Evolutionary conservation across 1,140 invertebrate species (phyloP).

Genomic region (Calephelis nemesis): DNA sequence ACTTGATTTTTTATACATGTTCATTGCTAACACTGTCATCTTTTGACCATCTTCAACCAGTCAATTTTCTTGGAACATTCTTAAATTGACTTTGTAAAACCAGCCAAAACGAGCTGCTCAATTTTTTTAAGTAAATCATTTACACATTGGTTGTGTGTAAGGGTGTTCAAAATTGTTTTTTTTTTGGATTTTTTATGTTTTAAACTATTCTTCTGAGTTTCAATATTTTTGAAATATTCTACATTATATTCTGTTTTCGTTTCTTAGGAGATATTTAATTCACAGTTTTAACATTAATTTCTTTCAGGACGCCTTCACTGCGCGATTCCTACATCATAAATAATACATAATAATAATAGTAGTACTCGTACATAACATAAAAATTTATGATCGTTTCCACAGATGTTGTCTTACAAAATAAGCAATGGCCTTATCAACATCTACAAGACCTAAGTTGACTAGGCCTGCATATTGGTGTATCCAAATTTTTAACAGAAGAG

Average conservation of each 20-base stretch:
- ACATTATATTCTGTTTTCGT: background rate
- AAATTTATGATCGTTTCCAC: too few relatives aligned
- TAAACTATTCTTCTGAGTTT: background rate
- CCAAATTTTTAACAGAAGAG: too few relatives aligned
- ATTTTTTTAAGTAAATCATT: background rate
- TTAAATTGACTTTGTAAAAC: background rate
- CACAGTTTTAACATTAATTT: background rate
- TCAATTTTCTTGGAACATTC: background rate
- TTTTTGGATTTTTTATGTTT: background rate
- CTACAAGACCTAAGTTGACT: too few relatives aligned
- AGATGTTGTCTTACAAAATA: too few relatives aligned
- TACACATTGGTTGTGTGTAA: background rate
- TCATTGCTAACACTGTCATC: background rate
- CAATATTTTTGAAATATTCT: background rate
- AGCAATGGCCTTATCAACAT: too few relatives aligned
- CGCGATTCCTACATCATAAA: background rate
- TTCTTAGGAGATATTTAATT: background rate
- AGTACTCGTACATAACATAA: too few relatives aligned
- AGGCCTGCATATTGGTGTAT: too few relatives aligned
- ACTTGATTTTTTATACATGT: constrained; percentile 9
- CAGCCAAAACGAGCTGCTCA: constrained; percentile 8
- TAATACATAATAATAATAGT: background rate
- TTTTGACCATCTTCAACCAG: background rate
- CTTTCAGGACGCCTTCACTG: background rate
- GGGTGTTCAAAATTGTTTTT: background rate